Evolutionary conservation across 2,888 invertebrate genomes (phyloP).

Genomic region (Pheosia gnoma): DNA sequence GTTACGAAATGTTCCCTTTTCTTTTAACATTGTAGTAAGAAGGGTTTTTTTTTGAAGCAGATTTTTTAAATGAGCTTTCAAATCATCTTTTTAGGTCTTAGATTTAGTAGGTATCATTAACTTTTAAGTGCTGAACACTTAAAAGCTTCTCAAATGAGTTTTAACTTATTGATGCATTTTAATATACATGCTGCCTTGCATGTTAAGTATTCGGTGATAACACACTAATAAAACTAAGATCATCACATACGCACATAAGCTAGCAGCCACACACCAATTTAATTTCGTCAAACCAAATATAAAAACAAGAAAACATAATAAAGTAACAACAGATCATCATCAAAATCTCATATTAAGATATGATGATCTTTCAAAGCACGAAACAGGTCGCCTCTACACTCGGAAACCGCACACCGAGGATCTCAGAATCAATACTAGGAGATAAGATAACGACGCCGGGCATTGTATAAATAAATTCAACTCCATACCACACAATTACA

Average conservation of each 20-base stretch:
- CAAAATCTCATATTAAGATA: slow-evolving; percentile 26
- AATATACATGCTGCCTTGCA: too few relatives aligned
- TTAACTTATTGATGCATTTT: too few relatives aligned
- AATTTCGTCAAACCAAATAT: slow-evolving; percentile 1
- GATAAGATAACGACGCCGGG: slow-evolving; percentile 74
- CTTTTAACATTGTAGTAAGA: slow-evolving; percentile 9
- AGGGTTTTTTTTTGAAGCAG: background rate
- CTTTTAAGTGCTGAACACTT: too few relatives aligned
- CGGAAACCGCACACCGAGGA: slow-evolving; percentile 79
- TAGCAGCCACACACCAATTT: background rate
- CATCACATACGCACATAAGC: too few relatives aligned
- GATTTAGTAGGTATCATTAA: too few relatives aligned
- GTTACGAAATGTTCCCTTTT: slow-evolving; percentile 42
- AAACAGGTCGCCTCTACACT: slow-evolving; percentile 47
- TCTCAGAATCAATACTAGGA: slow-evolving; percentile 76
- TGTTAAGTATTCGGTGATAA: too few relatives aligned
- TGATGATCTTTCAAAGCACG: slow-evolving; percentile 25
- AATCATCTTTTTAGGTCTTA: too few relatives aligned
- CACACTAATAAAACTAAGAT: too few relatives aligned
- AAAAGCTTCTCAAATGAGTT: too few relatives aligned
- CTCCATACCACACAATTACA: background rate
- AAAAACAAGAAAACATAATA: slow-evolving; percentile 21
- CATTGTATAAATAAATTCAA: slow-evolving; percentile 10
- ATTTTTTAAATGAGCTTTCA: background rate
- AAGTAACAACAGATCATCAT: slow-evolving; percentile 23